phyloP scores from a whole-genome alignment of 2,888 invertebrate genomes.

The Galeruca laticollis region DNA sequence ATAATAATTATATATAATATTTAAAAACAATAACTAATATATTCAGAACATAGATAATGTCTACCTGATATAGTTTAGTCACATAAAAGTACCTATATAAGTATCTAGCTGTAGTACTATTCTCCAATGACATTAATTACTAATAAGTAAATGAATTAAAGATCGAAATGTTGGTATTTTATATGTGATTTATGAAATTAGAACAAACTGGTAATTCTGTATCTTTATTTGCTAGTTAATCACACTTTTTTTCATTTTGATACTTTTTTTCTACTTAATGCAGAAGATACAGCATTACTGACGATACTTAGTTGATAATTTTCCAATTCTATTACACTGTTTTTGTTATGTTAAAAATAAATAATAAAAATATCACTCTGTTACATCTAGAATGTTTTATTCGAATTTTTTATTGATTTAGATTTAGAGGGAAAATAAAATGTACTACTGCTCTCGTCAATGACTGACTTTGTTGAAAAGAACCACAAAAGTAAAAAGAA shows the following conservation, averaged over 20 bases:
- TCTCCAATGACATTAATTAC: constrained; percentile 50
- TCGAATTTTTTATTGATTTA: too few species aligned
- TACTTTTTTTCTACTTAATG: constrained; percentile 13
- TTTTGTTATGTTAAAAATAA: constrained; percentile 58
- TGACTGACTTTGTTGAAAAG: too few species aligned
- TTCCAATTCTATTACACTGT: constrained; percentile 54
- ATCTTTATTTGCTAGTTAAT: background rate
- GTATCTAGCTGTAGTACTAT: constrained; percentile 31
- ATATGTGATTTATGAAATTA: constrained; percentile 41
- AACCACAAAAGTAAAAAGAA: too few species aligned
- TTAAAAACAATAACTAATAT: constrained; percentile 26
- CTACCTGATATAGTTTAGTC: constrained; percentile 39
- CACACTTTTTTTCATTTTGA: constrained; percentile 16
- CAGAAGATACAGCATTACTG: constrained; percentile 11
- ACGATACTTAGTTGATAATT: constrained; percentile 36
- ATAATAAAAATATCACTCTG: constrained; percentile 59
- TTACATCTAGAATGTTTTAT: constrained; percentile 35
- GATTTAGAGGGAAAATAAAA: too few species aligned
- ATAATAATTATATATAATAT: constrained; percentile 27
- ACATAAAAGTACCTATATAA: constrained; percentile 36
- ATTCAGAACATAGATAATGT: constrained; percentile 24
- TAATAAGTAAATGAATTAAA: constrained; percentile 43
- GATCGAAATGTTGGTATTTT: constrained; percentile 35
- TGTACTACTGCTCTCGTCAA: too few species aligned
- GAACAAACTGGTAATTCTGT: constrained; percentile 34